phyloP scores from a whole-genome alignment of 2,797 vertebrate genomes.

The Phoeniculus purpureus region DNA sequence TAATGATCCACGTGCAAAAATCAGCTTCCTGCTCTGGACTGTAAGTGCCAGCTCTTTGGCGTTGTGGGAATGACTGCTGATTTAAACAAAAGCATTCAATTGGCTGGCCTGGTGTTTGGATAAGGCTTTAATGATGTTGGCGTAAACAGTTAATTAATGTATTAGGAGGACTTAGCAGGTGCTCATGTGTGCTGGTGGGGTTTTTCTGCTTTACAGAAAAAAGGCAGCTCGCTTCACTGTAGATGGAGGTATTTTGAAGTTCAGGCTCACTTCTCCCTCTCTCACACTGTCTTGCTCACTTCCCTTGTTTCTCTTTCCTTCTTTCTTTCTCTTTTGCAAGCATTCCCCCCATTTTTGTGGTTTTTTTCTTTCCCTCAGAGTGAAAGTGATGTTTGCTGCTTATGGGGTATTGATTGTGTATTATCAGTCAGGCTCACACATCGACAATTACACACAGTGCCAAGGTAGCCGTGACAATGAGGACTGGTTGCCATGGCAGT shows the following conservation, averaged over 20 bases:
- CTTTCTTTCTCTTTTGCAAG: neutral
- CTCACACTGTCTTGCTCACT: neutral
- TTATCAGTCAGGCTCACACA: constrained; percentile 87
- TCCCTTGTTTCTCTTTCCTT: neutral
- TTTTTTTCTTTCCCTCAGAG: constrained; percentile 49
- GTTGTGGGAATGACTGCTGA: constrained; percentile 9
- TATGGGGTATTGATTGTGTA: constrained; percentile 84
- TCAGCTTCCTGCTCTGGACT: neutral
- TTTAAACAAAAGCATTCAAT: constrained; percentile 1
- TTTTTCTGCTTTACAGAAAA: neutral
- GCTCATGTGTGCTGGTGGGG: neutral
- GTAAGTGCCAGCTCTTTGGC: constrained; percentile 21
- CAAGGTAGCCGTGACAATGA: constrained; percentile 86
- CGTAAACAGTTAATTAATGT: constrained; percentile 35
- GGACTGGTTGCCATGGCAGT: constrained; percentile 86
- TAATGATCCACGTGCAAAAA: neutral
- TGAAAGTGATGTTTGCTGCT: constrained; percentile 78
- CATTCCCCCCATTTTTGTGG: neutral
- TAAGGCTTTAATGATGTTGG: constrained; percentile 16
- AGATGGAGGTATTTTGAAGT: constrained; percentile 5
- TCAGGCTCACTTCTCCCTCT: neutral
- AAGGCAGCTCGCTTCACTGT: neutral
- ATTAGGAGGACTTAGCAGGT: constrained; percentile 32
- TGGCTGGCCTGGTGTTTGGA: constrained; percentile 15
- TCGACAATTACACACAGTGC: constrained; percentile 82